These are phyloP conservation scores for Salpingus planirostris DNA, from an alignment of 2,888 invertebrate species.

Conservation along the genomic window DNA sequence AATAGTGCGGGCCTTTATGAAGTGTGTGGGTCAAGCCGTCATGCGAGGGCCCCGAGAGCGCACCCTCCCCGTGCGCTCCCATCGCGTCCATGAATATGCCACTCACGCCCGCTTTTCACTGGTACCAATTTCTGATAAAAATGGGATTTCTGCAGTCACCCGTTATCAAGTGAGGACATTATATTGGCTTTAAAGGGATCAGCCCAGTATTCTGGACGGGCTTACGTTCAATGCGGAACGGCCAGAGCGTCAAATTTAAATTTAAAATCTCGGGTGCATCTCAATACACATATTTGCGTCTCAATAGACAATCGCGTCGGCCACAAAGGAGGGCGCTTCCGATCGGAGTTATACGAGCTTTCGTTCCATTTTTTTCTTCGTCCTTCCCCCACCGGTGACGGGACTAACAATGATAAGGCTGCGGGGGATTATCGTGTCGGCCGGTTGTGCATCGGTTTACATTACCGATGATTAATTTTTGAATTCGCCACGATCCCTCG, in stretches of 20 bases:
- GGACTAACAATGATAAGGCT: too few relatives aligned
- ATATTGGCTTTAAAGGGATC: constrained; percentile 17
- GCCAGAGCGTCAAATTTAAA: constrained; percentile 18
- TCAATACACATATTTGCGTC: constrained; percentile 17
- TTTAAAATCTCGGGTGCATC: constrained; percentile 17
- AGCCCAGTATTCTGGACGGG: constrained; percentile 16
- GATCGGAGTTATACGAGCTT: neutral
- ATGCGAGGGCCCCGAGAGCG: constrained; percentile 6
- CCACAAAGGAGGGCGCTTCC: neutral
- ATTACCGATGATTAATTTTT: too few relatives aligned
- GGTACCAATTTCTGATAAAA: constrained; percentile 19
- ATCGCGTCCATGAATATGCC: constrained; percentile 15
- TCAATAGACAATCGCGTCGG: constrained; percentile 12
- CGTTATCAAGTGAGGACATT: constrained; percentile 19
- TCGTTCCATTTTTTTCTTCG: too few relatives aligned
- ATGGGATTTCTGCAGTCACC: constrained; percentile 18
- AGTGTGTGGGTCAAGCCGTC: constrained; percentile 14
- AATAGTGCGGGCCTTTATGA: constrained; percentile 13
- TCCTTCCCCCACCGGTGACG: too few relatives aligned
- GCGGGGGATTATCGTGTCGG: too few relatives aligned
- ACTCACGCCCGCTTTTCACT: constrained; percentile 18
- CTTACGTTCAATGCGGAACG: constrained; percentile 17
- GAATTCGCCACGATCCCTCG: too few relatives aligned
- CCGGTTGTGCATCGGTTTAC: too few relatives aligned
- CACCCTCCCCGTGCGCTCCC: neutral